Percentiles rank a stretch among this genome's conserved stretches.
These are phyloP conservation scores for Talpa occidentalis DNA, from an alignment of 2,113 vertebrate species.

Conservation along the genomic window DNA sequence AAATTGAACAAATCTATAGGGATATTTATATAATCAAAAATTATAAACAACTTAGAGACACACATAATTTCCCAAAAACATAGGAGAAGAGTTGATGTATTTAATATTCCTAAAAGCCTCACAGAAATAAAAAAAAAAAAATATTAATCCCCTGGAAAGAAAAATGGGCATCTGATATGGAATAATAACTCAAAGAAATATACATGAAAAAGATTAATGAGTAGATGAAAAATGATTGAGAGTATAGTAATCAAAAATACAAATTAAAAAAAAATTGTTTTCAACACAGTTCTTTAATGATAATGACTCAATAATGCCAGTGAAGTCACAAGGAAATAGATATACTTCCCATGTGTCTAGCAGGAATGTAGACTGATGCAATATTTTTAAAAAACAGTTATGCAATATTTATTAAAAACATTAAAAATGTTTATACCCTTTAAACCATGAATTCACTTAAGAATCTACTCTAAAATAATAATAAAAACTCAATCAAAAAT, in stretches of 20 bases:
- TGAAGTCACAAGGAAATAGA: background rate
- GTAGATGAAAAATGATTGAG: background rate
- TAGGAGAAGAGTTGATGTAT: slow-evolving; percentile 12
- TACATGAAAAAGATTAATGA: background rate
- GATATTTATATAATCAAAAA: slow-evolving; percentile 40
- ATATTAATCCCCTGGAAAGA: background rate
- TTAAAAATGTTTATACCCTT: background rate
- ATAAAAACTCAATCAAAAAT: background rate
- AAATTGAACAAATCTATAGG: slow-evolving; percentile 33
- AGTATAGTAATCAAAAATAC: background rate
- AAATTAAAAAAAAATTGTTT: slow-evolving; percentile 40
- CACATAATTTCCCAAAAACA: slow-evolving; percentile 27
- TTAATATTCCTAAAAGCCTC: slow-evolving; percentile 35
- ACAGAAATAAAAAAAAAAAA: background rate
- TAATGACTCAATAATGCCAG: background rate
- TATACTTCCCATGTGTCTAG: background rate
- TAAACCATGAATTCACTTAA: background rate
- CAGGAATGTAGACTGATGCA: background rate
- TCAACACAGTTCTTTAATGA: background rate
- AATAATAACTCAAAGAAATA: slow-evolving; percentile 35
- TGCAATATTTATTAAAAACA: background rate
- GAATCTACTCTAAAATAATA: background rate
- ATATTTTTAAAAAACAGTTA: background rate
- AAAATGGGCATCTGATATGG: background rate
- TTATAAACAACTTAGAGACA: slow-evolving; percentile 37